These are phyloP conservation scores for Polydesmus complanatus DNA, from an alignment of 2,888 invertebrate genomes.

Conservation along the genomic window DNA sequence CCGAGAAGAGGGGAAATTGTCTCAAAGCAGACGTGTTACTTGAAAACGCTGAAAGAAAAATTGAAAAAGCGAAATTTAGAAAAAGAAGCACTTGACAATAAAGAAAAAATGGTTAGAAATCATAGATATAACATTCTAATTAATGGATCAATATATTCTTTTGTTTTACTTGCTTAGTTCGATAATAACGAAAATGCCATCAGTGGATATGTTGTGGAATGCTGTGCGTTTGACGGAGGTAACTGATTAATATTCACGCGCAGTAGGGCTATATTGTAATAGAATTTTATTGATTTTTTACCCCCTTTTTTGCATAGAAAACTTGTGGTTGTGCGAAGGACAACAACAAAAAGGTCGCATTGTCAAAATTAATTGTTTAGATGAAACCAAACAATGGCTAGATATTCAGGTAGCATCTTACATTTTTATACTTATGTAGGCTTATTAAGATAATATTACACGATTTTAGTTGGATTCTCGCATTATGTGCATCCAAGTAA, in stretches of 20 bases:
- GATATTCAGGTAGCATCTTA: constrained; percentile 27
- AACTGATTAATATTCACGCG: background rate
- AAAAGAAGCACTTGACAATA: constrained; percentile 22
- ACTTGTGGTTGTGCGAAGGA: constrained; percentile 33
- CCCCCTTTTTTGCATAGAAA: constrained; percentile 24
- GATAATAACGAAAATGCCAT: background rate
- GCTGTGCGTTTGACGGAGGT: constrained; percentile 7
- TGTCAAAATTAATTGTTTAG: constrained; percentile 29
- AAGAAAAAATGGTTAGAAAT: constrained; percentile 19
- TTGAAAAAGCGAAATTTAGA: constrained; percentile 31
- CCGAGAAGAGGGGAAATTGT: constrained; percentile 34
- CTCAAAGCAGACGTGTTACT: constrained; percentile 34
- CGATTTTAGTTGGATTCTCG: constrained; percentile 35
- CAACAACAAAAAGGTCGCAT: constrained; percentile 29
- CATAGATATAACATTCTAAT: background rate
- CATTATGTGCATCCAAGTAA: constrained; percentile 32
- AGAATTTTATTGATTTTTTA: background rate
- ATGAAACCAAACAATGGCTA: constrained; percentile 29
- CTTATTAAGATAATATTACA: background rate
- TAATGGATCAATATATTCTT: background rate
- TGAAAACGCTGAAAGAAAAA: constrained; percentile 34
- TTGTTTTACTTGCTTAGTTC: background rate
- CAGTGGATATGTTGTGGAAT: constrained; percentile 3
- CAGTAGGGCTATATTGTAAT: background rate
- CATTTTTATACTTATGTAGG: background rate